Base-by-base conservation (phyloP, 2,113 vertebrate genomes). In the Cyprinodon tularosa region DNA sequence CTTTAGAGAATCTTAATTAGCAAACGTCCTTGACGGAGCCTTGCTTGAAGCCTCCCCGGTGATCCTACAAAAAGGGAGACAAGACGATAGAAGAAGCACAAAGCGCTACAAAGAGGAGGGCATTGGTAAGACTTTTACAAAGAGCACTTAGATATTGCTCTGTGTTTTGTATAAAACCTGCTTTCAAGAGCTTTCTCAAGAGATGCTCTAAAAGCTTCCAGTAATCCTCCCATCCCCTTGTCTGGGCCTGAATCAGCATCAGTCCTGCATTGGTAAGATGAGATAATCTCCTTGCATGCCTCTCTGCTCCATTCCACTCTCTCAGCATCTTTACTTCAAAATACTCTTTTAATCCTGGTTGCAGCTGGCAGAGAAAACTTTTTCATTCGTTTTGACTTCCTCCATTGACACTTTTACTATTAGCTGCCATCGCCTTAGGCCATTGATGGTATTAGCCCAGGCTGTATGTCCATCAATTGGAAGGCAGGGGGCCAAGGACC, bases 51-150 rank as follows among this genome's bases (percentile, higher is more conserved):
- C 47, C 48, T 86, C 87, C 81, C 74, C 47, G 8, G 82, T 60
- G 87, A 86, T 47, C 68, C 40, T 70, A 66, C 73, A 78, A 60
- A 69, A 68, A 77, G 80, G 79, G 76, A 81, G 85, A 77, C 65
- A 74, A 36, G 62, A 38, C 10, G 63, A 72, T 84, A 71, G 84
- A 77, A 78, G 85, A 85, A 80, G 63, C 66, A 78, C 79, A 86
- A 86, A 85, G 61, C n/a, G 71, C 78, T 87, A 85, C 81, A 89
- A 89, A 82, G 77, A 76, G 77, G 81, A 86, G 84, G 83, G 77
- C 86, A 82, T 61, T 66, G 69, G 60, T 89, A 87, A 90, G 87
- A 87, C 88, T 85, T 82, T 87, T 83, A 91, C 86, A 91, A 90
- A 92, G 87, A 88, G 71, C 77, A 74, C 80, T 89, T 84, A 83